Percentiles rank a stretch among this genome's conserved stretches.
These are phyloP conservation scores for Thalpophila matura DNA, from an alignment of 2,888 invertebrate genomes.

Conservation along the genomic window DNA sequence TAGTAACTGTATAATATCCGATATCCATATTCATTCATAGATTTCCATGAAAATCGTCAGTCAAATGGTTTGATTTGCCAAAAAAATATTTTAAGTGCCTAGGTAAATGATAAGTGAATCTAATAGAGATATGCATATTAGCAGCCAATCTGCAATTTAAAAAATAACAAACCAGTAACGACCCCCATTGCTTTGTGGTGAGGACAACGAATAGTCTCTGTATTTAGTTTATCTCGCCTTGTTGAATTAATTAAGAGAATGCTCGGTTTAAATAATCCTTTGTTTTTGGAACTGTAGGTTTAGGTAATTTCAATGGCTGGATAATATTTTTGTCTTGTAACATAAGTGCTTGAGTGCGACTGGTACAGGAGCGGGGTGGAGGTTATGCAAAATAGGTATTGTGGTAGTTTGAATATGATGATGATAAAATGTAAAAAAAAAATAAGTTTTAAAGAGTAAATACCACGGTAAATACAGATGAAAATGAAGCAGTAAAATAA, in stretches of 20 bases:
- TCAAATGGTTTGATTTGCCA: constrained; percentile 2
- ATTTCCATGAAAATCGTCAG: constrained; percentile 22
- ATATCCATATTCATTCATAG: constrained; percentile 45
- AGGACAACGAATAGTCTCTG: constrained; percentile 66
- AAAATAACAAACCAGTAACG: constrained; percentile 74
- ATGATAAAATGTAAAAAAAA: too few species aligned
- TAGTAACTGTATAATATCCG: background rate
- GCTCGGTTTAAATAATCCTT: constrained; percentile 55
- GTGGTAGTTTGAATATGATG: too few species aligned
- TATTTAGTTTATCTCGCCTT: constrained; percentile 63
- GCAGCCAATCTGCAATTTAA: constrained; percentile 87
- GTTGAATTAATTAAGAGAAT: constrained; percentile 60
- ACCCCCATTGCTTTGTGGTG: constrained; percentile 74
- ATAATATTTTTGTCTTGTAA: constrained; percentile 28
- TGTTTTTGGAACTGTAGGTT: constrained; percentile 50
- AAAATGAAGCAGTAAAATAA: too few species aligned
- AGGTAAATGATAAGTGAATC: constrained; percentile 58
- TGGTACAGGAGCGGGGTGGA: background rate
- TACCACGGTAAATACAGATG: too few species aligned
- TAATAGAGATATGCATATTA: constrained; percentile 82
- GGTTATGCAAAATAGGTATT: background rate
- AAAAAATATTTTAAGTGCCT: constrained; percentile 21
- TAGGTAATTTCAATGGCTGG: constrained; percentile 52
- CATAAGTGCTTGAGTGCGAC: constrained; percentile 5
- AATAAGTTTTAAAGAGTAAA: too few species aligned